Evolutionary conservation across 2,888 invertebrate genomes (phyloP), one percentile per base, ranked within the genome.

Genomic region (Theretra japonica): DNA sequence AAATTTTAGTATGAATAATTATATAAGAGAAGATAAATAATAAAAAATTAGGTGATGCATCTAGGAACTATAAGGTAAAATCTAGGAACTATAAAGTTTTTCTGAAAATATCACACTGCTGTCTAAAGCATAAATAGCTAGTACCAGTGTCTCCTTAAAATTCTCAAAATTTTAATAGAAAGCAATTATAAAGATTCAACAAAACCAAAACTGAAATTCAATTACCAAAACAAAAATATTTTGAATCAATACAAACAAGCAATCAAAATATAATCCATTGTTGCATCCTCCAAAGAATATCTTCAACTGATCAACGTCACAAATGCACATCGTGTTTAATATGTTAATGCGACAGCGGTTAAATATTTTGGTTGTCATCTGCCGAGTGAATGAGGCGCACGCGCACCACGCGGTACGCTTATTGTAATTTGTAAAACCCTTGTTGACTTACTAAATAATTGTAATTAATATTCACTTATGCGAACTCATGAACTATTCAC

Each of bases 331-430:
- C 8, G 23, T 65, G 23, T 65, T 48, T 21, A 65, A 23, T 62
- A 65, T 65, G 65, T 65, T 65, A 65, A 65, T 65, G 23, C 48
- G 65, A 65, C 65, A 65, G 65, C 65, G 23, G 48, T 48, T 65
- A 65, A 65, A 11, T 65, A 65, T n/a, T 62, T 62, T 33, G 7
- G 62, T 62, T 62, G 65, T 65, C 41, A 65, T 65, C 65, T 65
- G 60, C n/a, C 21, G 65, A 65, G 41, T 65, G 65, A 48, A 48
- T 11, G 48, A 6, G 23, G 48, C 65, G 65, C 65, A 23, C 48
- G 65, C 65, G 65, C 65, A 48, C 15, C 23, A 25, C 48, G 48
- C 48, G 41, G 48, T 23, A 48, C 21, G 21, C 23, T 48, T 65
- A 65, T 65, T 48, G 48, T 65, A 48, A 65, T 65, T 41, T 48